A percentile compares a stretch with the other conserved stretches of the same genome.
Evolutionary conservation across 2,113 vertebrate genomes (phyloP).

Genomic region (Saguinus midas): DNA sequence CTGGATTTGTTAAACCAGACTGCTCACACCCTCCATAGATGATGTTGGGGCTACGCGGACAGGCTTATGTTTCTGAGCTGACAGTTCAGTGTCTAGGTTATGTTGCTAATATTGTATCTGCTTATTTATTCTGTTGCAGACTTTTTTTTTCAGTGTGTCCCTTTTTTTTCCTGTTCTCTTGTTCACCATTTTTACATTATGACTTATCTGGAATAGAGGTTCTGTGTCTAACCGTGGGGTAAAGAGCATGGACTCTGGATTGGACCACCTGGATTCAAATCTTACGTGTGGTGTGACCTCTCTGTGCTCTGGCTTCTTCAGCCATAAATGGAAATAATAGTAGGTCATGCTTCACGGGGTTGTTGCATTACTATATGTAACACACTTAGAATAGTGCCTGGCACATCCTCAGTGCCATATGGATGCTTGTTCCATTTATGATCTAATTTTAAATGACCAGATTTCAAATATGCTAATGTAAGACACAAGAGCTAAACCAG

Average conservation of each 20-base stretch:
- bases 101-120: neutral
- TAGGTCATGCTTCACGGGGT: neutral
- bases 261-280: neutral
- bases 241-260: neutral
- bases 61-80: neutral
- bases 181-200: slow-evolving; percentile 1
- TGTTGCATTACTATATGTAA: neutral
- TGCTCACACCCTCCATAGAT: neutral
- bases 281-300: neutral
- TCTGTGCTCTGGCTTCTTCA: neutral
- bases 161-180: neutral
- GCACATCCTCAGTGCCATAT: neutral
- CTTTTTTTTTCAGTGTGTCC: neutral
- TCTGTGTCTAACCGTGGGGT: neutral
- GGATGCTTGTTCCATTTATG: neutral
- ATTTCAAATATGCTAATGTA: slow-evolving; percentile 41
- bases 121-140: slow-evolving; percentile 8
- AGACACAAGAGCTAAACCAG: neutral
- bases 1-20: neutral
- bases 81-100: slow-evolving; percentile 22
- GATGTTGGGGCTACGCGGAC: neutral
- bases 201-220: neutral
- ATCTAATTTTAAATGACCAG: slow-evolving; percentile 48
- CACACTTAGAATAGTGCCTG: neutral
- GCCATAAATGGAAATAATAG: neutral